Conservation (phyloP, 2,888 invertebrate genomes). For the Lasioglossum villosulum region DNA sequence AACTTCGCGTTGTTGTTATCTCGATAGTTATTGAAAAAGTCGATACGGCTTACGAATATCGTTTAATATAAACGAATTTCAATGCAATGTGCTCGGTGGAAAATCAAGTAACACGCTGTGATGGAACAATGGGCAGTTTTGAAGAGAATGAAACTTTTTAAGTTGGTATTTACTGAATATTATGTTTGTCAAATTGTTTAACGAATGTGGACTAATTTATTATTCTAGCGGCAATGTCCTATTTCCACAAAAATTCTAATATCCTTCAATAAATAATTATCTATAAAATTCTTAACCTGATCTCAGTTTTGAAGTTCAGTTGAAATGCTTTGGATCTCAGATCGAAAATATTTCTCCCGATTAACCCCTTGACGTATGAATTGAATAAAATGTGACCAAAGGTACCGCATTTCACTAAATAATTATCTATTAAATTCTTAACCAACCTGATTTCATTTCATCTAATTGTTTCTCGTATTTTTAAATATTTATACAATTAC, state of each 20-base stretch:
- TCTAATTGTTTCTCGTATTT: too few relatives aligned
- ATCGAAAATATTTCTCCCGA: background rate
- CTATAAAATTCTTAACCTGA: too few relatives aligned
- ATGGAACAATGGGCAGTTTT: background rate
- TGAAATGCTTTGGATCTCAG: background rate
- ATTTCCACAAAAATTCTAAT: too few relatives aligned
- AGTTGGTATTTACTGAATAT: background rate
- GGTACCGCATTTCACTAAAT: background rate
- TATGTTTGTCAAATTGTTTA: background rate
- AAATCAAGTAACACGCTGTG: background rate
- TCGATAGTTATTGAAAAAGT: slow-evolving; percentile 29
- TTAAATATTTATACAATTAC: too few relatives aligned
- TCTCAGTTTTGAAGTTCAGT: too few relatives aligned
- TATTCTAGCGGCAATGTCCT: too few relatives aligned
- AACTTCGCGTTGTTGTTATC: slow-evolving; percentile 21
- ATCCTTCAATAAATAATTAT: too few relatives aligned
- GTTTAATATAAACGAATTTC: slow-evolving; percentile 5
- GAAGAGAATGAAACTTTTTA: background rate
- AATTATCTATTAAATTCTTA: too few relatives aligned
- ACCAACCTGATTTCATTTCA: too few relatives aligned
- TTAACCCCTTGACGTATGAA: background rate
- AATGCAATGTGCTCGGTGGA: background rate
- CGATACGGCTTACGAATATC: slow-evolving; percentile 9
- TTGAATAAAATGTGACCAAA: background rate
- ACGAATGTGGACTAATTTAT: background rate